Evolutionary conservation across 37 sponge, comb jelly and placozoan species (phyloP).

Genomic region (Halisarca cf. caerulea): DNA sequence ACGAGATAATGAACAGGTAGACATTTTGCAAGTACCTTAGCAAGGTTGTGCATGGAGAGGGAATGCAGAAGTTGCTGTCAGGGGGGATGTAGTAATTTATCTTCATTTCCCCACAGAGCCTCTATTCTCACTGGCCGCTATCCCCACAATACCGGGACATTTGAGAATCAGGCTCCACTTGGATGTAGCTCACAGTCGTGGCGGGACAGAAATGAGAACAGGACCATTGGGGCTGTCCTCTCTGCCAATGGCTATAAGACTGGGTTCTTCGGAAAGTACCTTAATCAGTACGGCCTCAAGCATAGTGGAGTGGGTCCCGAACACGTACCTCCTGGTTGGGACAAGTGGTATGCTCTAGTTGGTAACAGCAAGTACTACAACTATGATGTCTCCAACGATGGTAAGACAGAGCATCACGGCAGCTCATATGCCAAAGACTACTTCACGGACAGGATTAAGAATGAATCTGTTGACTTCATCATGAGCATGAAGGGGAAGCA

Average conservation of each 20-base stretch:
- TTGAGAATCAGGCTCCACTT: conserved; percentile 67
- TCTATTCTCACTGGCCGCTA: conserved; percentile 89
- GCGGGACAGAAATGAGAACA: conserved; percentile 77
- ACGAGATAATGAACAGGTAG: no score
- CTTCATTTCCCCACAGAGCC: conserved; percentile 57
- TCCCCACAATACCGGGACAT: conserved; percentile 84
- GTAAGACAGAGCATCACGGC: conserved; percentile 74
- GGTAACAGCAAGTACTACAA: conserved; percentile 82
- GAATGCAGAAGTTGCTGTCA: no score
- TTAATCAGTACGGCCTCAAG: conserved; percentile 77
- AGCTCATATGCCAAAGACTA: conserved; percentile 75
- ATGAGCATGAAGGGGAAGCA: not conserved
- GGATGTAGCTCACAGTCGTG: conserved; percentile 85
- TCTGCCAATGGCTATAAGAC: conserved; percentile 79
- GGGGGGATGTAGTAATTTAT: no score
- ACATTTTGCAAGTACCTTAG: no score
- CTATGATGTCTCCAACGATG: conserved; percentile 80
- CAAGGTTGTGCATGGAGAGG: no score
- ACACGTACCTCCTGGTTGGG: conserved; percentile 88
- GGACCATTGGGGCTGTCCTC: conserved; percentile 80
- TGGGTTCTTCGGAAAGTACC: conserved; percentile 91
- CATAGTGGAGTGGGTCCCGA: conserved; percentile 51
- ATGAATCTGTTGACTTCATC: conserved; percentile 78
- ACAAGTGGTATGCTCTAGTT: conserved; percentile 73
- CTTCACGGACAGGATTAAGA: conserved; percentile 74